Conservation (phyloP, 1,140 invertebrate species). For the Bombus sibiricus region DNA sequence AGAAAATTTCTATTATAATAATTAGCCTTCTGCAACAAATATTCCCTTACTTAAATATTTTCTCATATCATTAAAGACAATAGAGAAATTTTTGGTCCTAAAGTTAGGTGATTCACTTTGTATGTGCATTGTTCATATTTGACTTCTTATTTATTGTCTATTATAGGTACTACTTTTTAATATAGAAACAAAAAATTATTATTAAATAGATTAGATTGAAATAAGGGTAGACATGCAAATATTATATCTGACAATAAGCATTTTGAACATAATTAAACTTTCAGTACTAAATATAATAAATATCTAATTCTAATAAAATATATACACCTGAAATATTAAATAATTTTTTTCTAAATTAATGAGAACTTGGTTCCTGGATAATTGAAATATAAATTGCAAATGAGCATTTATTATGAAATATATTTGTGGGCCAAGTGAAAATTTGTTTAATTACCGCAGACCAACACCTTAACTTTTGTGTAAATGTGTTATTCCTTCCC, state of each 20-base stretch:
- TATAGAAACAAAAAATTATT: not conserved
- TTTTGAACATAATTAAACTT: not conserved
- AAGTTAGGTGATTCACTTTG: not conserved
- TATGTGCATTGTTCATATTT: not conserved
- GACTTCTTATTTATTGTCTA: not conserved
- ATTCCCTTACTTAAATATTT: not conserved
- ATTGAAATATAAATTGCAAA: not conserved
- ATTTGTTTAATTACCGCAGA: constrained; percentile 35
- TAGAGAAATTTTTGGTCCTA: not conserved
- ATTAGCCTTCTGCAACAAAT: not conserved
- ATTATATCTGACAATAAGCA: not conserved
- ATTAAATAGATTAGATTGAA: not conserved
- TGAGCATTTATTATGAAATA: not conserved
- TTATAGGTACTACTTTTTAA: not conserved
- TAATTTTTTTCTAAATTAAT: not conserved
- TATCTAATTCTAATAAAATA: not conserved
- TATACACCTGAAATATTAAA: not conserved
- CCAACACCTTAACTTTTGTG: constrained; percentile 5
- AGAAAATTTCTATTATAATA: not conserved
- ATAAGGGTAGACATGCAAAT: not conserved
- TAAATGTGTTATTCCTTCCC: constrained; percentile 24
- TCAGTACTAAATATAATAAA: not conserved
- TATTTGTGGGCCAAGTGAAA: constrained; percentile 42
- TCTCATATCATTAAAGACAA: not conserved
- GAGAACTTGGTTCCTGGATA: constrained; percentile 11